Base-by-base conservation (phyloP, 2,113 vertebrate species). In the Oncorhynchus gorbuscha region DNA sequence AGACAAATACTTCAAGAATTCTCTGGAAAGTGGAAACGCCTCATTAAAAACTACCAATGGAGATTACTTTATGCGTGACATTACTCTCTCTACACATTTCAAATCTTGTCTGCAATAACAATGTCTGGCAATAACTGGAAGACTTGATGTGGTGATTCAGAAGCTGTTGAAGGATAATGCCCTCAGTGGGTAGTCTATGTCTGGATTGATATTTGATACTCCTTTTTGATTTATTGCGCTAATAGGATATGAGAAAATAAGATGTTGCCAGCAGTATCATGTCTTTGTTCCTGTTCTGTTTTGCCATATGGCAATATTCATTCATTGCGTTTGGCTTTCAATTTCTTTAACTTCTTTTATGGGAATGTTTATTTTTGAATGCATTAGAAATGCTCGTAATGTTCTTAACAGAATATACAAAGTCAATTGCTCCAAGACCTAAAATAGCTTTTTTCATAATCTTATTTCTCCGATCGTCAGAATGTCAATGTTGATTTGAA, bases 341-440 rank as follows among this genome's bases (percentile, higher is more conserved):
- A 22, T 62, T 62, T 62, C 13, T 62, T 62, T 58, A 5, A 58
- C 55, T 20, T 45, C 39, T 3, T 55, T 55, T 16, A 55, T 4
- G 14, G 12, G 51, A 55, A 58, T 20, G 20, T 58, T 58, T 7
- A 58, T 45, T 58, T 59, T 11, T 24, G 18, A 22, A 62, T 62
- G 20, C 59, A 62, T n/a, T 62, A 22, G n/a, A 62, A 11, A 62
- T 62, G 59, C n/a, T 22, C 1, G 59, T 62, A 62, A 62, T 62
- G 59, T 62, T 62, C 59, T 22, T 9, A 62, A 22, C 59, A 62
- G n/a, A 62, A 62, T 22, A 62, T n/a, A 62, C n/a, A 22, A 62
- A 62, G 59, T 62, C 3, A 62, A 62, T 62, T 62, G 59, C 59
- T 24, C 26, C n/a, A 75, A 75, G 22, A 35, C 49, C 74, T 68